These are phyloP conservation scores for Echinarachnius parma DNA, from an alignment of 53 echinoderm and acorn worm genomes.

Conservation along the genomic window DNA sequence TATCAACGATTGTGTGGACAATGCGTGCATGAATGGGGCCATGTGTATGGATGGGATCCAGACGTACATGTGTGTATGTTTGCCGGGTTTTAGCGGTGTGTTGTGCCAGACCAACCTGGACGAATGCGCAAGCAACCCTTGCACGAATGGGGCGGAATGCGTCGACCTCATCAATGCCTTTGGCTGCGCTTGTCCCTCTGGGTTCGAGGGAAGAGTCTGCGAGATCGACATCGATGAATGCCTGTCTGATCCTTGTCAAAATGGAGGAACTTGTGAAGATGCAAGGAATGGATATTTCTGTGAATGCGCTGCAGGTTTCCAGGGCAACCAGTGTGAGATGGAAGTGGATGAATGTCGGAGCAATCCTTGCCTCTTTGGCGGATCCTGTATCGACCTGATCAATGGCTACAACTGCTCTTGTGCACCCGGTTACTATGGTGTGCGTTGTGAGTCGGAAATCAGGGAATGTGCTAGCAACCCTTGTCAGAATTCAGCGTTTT, in stretches of 20 bases:
- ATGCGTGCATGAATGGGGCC: conserved; percentile 71
- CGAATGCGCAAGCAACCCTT: conserved; percentile 78
- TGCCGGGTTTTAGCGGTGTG: conserved; percentile 62
- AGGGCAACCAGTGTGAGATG: conserved; percentile 58
- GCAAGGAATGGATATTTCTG: conserved; percentile 62
- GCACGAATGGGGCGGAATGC: conserved; percentile 71
- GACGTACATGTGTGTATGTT: conserved; percentile 64
- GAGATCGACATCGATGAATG: conserved; percentile 80
- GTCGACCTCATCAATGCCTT: conserved; percentile 56
- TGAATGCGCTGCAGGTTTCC: conserved; percentile 61
- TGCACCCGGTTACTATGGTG: conserved; percentile 53
- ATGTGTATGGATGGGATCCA: conserved; percentile 62
- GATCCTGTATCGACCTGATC: conserved; percentile 63
- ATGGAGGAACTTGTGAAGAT: conserved; percentile 71
- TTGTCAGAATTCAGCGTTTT: conserved; percentile 58
- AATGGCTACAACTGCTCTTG: conserved; percentile 67
- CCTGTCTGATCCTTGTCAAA: conserved; percentile 63
- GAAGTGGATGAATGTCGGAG: conserved; percentile 88
- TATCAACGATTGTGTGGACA: conserved; percentile 66
- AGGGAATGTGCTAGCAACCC: conserved; percentile 69
- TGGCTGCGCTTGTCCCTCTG: conserved; percentile 58
- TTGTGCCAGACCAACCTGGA: conserved; percentile 59
- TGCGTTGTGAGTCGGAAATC: conserved; percentile 60
- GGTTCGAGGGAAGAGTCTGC: conserved; percentile 65
- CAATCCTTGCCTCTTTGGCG: conserved; percentile 68